These are phyloP conservation scores for Dendronephthya gigantea DNA, from an alignment of 64 coral and sea anemone species.

Conservation along the genomic window DNA sequence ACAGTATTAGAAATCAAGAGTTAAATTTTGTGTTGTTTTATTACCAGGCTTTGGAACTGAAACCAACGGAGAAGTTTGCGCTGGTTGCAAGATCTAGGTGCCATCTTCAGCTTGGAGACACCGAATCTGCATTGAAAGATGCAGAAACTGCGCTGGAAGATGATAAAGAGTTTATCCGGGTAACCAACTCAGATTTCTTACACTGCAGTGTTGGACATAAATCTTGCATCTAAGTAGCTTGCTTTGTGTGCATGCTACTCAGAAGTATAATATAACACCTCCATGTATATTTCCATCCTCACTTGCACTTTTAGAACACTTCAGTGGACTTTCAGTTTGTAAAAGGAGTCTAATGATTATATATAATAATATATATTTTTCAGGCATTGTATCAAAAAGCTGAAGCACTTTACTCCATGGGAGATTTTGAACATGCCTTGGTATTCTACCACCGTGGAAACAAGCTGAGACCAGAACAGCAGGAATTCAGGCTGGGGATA, in stretches of 20 bases:
- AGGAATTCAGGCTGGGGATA: slow-evolving; percentile 88
- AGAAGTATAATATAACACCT: too few species aligned
- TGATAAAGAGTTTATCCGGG: slow-evolving; percentile 89
- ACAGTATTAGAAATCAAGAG: too few species aligned
- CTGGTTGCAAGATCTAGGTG: slow-evolving; percentile 90
- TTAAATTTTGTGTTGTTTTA: neutral
- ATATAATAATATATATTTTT: too few species aligned
- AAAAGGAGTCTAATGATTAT: too few species aligned
- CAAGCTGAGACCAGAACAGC: slow-evolving; percentile 71
- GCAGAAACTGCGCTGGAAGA: slow-evolving; percentile 81
- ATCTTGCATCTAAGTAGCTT: too few species aligned
- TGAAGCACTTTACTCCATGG: slow-evolving; percentile 84
- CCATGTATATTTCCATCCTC: too few species aligned
- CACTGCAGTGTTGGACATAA: too few species aligned
- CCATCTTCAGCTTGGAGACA: slow-evolving; percentile 69
- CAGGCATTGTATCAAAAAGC: slow-evolving; percentile 97
- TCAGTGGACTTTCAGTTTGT: too few species aligned
- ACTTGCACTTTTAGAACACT: too few species aligned
- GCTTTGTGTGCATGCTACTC: too few species aligned
- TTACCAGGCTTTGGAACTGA: slow-evolving; percentile 71
- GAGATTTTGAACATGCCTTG: slow-evolving; percentile 95
- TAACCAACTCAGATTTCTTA: slow-evolving; percentile 40
- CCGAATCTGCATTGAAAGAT: slow-evolving; percentile 69
- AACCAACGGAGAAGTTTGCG: slow-evolving; percentile 81
- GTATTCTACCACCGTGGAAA: slow-evolving; percentile 78